Base-by-base conservation (phyloP, 2,113 vertebrate genomes). In the Sorex fumeus region DNA sequence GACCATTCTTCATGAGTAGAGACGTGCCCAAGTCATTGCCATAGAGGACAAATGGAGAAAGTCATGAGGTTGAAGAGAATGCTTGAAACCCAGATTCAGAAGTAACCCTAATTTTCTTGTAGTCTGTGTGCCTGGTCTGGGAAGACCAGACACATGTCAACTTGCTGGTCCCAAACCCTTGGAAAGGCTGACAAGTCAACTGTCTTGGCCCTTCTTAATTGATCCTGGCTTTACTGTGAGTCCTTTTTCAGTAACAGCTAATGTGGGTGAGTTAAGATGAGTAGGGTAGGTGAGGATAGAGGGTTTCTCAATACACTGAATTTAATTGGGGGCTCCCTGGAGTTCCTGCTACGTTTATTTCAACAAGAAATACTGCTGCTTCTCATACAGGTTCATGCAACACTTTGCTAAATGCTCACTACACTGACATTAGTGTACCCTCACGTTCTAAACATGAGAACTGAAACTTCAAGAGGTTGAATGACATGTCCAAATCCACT, bases 291-390 rank as follows among this genome's bases (percentile, higher is more conserved):
- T 27, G 43, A 88, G 30, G 45, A 19, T 79, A 36, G 53, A 23
- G 72, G 11, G 2, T 36, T 27, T 57, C 84, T 62, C 4, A 64
- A 32, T 50, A 50, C 25, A 11, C 25, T 69, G 64, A 32, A 45
- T 78, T 60, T 82, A 67, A 72, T 40, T 23, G 74, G 27, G 62
- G 30, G 30, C 34, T 15, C 21, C 69, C 78, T 80, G 13, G 19
- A 84, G 77, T 32, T 87, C 79, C 79, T 67, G 72, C 83, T 76
- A 28, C 81, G 47, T 91, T 64, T 64, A 74, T 86, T 81, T 43
- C 36, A 57, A 15, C 47, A 57, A 80, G 64, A 82, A 74, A 67
- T 64, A 82, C 34, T 72, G 30, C 32, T 50, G 1, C 23, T 77
- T 13, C 34, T 64, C 23, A 82, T 75, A 43, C 85, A 82, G 78